Evolutionary conservation across 2,113 vertebrate genomes (phyloP).

Genomic region (Thunnus thynnus): DNA sequence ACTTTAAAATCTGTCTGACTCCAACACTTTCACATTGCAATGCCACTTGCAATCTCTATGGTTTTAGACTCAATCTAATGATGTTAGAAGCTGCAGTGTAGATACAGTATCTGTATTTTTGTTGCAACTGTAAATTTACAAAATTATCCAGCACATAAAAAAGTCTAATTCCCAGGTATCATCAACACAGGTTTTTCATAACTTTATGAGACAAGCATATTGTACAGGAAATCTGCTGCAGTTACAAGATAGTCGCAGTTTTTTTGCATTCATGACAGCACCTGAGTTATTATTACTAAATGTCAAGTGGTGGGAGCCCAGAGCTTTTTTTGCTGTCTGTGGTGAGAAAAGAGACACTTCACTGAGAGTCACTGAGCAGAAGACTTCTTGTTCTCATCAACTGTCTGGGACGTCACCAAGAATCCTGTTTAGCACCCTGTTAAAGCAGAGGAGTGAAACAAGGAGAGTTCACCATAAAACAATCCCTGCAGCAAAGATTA

Average conservation of each 20-base stretch:
- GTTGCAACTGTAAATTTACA: neutral
- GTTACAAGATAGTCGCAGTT: neutral
- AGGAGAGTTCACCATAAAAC: conserved; percentile 4
- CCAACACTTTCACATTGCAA: too few species aligned
- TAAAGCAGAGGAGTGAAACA: conserved; percentile 14
- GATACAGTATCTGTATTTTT: neutral
- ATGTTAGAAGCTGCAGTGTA: too few species aligned
- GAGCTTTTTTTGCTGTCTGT: conserved; percentile 43
- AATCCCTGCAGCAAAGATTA: neutral
- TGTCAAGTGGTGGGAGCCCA: conserved; percentile 36
- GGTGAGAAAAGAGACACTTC: conserved; percentile 29
- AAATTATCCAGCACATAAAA: neutral
- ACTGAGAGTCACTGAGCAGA: conserved; percentile 35
- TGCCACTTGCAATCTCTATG: too few species aligned
- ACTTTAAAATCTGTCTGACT: too few species aligned
- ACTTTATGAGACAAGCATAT: neutral
- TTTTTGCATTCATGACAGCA: conserved; percentile 29
- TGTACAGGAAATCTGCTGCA: neutral
- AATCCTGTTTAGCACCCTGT: conserved; percentile 18
- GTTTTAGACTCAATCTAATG: neutral
- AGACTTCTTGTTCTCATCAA: conserved; percentile 46
- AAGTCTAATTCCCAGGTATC: neutral
- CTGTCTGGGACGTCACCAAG: conserved; percentile 44
- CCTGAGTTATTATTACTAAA: conserved; percentile 16
- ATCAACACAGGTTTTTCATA: neutral